Evolutionary conservation across 2,797 vertebrate genomes (phyloP).

Genomic region (Acanthurus leucopareius): DNA sequence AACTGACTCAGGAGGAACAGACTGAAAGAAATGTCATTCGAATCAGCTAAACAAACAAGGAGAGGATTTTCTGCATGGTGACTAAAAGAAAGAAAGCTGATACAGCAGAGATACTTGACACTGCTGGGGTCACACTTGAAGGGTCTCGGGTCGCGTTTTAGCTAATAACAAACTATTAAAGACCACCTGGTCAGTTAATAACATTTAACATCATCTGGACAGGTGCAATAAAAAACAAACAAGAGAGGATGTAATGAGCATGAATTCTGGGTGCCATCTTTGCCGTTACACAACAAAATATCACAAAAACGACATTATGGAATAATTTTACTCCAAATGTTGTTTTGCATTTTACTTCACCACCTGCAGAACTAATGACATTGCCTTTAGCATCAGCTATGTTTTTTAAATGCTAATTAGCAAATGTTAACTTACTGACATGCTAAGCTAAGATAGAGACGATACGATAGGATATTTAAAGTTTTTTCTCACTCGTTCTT

Average conservation of each 20-base stretch:
- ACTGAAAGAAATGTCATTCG: slow-evolving; percentile 16
- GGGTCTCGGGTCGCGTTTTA: not conserved
- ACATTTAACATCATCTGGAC: not conserved
- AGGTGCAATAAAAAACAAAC: too few relatives aligned
- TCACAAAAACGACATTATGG: too few relatives aligned
- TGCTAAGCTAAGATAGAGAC: too few relatives aligned
- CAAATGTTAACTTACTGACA: not conserved
- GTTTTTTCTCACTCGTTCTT: too few relatives aligned
- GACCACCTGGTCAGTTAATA: not conserved
- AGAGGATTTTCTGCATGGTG: slow-evolving; percentile 48
- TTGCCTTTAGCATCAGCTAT: not conserved
- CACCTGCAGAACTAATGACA: not conserved
- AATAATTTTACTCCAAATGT: too few relatives aligned
- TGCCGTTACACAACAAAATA: too few relatives aligned
- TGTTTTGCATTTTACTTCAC: too few relatives aligned
- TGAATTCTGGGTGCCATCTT: not conserved
- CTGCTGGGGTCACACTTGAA: not conserved
- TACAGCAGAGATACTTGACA: slow-evolving; percentile 18
- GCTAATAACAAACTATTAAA: not conserved
- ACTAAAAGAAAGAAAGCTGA: slow-evolving; percentile 23
- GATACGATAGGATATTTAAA: too few relatives aligned
- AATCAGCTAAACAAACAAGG: slow-evolving; percentile 49
- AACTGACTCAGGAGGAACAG: slow-evolving; percentile 37
- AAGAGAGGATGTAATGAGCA: not conserved
- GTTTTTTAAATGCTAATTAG: not conserved